Evolutionary conservation across 2,888 invertebrate genomes (phyloP), one percentile per base, ranked within the genome.

Genomic region (Stenichneumon culpator): DNA sequence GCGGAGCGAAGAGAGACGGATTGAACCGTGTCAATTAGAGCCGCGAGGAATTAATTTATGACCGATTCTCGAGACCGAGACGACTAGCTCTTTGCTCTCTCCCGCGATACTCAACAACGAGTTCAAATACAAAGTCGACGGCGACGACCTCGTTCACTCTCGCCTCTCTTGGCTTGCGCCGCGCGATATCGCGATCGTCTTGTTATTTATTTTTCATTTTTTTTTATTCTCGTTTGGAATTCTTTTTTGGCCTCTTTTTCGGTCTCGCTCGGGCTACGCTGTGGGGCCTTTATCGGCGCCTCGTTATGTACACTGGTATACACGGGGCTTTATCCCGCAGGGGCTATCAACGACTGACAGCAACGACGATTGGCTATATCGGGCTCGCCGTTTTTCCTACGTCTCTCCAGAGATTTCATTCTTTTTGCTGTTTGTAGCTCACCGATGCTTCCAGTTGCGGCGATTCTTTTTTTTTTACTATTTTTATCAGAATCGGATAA

Each of bases 41-140:
- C 82, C 47, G 70, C 69, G 82, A 79, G 79, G 84, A 79, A 84
- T 84, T 84, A 84, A 84, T 84, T 84, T 84, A 84, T 84, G 81
- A 82, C 74, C 70, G 47, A 28, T 50, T 69, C 78, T 32, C 72
- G 80, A 22, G 67, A 73, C 65, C 54, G 77, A 60, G 63, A 81
- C 77, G 73, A 67, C 73, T 39, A 28, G 57, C 57, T 57, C 25
- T 57, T 47, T 82, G 82, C 70, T 75, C 70, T 70, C 52, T 63
- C 74, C 39, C 50, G 68, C 69, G 57, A 60, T 73, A 69, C 74
- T 82, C 74, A 74, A 84, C 78, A 79, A 54, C 60, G 80, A 80
- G 77, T 80, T 80, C 74, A 82, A 84, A 82, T 84, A 84, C 82
- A 82, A 79, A 82, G 72, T 72, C 73, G 72, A 78, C 60, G 68